Conservation (phyloP, 2,797 vertebrate species). For the Fratercula arctica region DNA sequence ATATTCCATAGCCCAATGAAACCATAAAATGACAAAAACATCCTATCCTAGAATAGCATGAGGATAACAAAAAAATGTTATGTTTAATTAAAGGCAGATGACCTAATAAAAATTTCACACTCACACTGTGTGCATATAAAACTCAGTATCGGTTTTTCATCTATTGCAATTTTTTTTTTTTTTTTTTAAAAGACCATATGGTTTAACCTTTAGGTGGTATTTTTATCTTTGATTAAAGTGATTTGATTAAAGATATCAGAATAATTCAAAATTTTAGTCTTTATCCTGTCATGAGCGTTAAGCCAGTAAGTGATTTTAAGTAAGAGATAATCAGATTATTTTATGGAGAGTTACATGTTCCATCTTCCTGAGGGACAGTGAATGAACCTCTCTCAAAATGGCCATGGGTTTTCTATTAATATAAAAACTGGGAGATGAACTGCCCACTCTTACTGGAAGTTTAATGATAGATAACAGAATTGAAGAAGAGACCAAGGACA, state of each 20-base stretch:
- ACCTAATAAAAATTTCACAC: slow-evolving; percentile 39
- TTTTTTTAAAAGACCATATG: not conserved
- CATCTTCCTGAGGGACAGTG: not conserved
- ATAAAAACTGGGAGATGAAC: not conserved
- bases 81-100: slow-evolving; percentile 58
- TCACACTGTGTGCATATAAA: not conserved
- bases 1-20: slow-evolving; percentile 48
- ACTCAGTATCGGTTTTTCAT: not conserved
- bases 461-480: not conserved
- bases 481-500: not conserved
- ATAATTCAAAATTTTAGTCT: not conserved
- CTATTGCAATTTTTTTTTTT: slow-evolving; percentile 9
- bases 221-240: not conserved
- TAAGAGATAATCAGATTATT: not conserved
- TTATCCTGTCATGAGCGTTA: not conserved
- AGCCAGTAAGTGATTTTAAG: not conserved
- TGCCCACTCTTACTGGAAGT: not conserved
- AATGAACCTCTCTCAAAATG: not conserved
- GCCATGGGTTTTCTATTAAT: not conserved
- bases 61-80: not conserved
- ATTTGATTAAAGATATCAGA: slow-evolving; percentile 3
- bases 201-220: not conserved
- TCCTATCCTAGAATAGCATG: slow-evolving; percentile 55
- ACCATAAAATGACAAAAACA: slow-evolving; percentile 64
- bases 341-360: not conserved